Evolutionary conservation across 2,797 vertebrate genomes (phyloP).

Genomic region (Darevskia nairensis): DNA sequence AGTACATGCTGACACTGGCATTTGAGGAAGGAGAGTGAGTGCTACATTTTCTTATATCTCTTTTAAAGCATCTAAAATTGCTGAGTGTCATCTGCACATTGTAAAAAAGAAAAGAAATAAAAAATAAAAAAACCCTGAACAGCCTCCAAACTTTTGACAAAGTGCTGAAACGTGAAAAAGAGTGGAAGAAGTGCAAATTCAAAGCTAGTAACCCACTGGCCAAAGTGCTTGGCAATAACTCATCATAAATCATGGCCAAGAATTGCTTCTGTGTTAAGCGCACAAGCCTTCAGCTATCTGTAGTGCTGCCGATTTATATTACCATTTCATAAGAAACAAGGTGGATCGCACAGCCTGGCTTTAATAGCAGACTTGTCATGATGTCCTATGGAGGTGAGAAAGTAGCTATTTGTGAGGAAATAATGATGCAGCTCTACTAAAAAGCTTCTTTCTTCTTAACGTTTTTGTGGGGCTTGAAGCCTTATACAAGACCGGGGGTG

Average conservation of each 20-base stretch:
- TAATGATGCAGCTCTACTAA: slow-evolving; percentile 26
- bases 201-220: slow-evolving; percentile 37
- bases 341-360: slow-evolving; percentile 29
- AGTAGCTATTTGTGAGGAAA: not conserved
- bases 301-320: slow-evolving; percentile 17
- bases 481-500: slow-evolving; percentile 21
- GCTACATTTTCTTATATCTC: not conserved
- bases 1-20: slow-evolving; percentile 12
- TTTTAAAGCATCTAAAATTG: slow-evolving; percentile 25
- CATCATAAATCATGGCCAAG: slow-evolving; percentile 27
- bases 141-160: slow-evolving; percentile 36
- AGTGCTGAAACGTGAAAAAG: slow-evolving; percentile 40
- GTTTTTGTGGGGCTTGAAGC: slow-evolving; percentile 24
- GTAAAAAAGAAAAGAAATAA: slow-evolving; percentile 22
- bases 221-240: slow-evolving; percentile 27
- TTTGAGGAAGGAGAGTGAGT: slow-evolving; percentile 30
- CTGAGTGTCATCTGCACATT: slow-evolving; percentile 8
- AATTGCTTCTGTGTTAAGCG: slow-evolving; percentile 36
- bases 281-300: slow-evolving; percentile 43
- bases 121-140: slow-evolving; percentile 5
- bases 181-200: slow-evolving; percentile 3
- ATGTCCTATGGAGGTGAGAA: slow-evolving; percentile 37
- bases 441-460: not conserved
- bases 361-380: slow-evolving; percentile 35
- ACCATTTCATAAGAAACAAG: slow-evolving; percentile 42